A percentile compares a stretch with the other conserved stretches of the same genome.
Evolutionary conservation across 2,888 invertebrate genomes (phyloP).

Genomic region (Rhagium mordax): DNA sequence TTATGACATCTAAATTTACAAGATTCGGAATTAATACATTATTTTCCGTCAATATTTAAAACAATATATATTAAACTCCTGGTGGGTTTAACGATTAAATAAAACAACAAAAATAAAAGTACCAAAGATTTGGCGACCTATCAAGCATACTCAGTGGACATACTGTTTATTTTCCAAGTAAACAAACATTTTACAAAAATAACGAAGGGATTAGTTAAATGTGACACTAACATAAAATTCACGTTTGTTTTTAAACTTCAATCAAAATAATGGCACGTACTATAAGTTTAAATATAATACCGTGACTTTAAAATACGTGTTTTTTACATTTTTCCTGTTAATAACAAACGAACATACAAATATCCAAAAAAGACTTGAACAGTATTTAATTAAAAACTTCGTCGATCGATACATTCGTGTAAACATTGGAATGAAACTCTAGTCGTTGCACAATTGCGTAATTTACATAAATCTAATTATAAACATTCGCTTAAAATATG

Average conservation of each 20-base stretch:
- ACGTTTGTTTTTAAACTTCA: neutral
- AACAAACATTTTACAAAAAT: too few relatives aligned
- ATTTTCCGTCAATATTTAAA: too few relatives aligned
- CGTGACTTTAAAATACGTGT: neutral
- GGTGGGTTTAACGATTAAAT: too few relatives aligned
- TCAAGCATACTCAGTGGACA: too few relatives aligned
- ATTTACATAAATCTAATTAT: neutral
- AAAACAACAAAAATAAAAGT: too few relatives aligned
- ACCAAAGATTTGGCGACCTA: too few relatives aligned
- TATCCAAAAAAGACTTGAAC: neutral
- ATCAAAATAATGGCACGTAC: neutral
- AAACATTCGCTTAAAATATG: slow-evolving; percentile 18
- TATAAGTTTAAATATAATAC: neutral
- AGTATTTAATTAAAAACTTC: neutral
- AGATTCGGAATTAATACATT: too few relatives aligned
- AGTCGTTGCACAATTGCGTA: neutral
- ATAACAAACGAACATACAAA: neutral
- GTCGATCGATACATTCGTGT: neutral
- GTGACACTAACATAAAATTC: neutral
- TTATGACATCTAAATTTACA: too few relatives aligned
- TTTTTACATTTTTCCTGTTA: neutral
- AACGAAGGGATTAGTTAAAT: too few relatives aligned
- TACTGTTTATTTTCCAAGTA: too few relatives aligned
- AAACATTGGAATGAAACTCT: neutral
- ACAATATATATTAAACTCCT: too few relatives aligned